These are phyloP conservation scores for Symphodus melops DNA, from an alignment of 2,113 vertebrate species.

Conservation along the genomic window DNA sequence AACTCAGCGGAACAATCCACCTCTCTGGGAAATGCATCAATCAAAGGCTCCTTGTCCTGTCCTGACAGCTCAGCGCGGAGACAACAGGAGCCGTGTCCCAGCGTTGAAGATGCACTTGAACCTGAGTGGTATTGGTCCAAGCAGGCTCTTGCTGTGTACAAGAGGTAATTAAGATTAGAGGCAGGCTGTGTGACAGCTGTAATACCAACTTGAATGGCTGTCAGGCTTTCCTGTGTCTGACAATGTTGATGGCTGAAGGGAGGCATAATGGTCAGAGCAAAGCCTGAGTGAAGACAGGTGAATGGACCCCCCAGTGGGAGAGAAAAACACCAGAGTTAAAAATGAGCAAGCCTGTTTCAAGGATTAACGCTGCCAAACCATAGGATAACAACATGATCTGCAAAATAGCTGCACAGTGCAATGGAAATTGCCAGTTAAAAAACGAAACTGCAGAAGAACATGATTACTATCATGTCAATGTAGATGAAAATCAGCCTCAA, in stretches of 20 bases:
- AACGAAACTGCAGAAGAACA: not conserved
- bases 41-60: slow-evolving; percentile 78
- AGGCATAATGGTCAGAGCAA: slow-evolving; percentile 49
- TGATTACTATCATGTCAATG: too few species aligned
- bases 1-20: slow-evolving; percentile 79
- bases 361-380: slow-evolving; percentile 3
- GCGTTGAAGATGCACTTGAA: slow-evolving; percentile 63
- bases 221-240: slow-evolving; percentile 49
- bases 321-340: slow-evolving; percentile 20
- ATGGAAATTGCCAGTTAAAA: not conserved
- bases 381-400: not conserved
- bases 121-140: slow-evolving; percentile 29
- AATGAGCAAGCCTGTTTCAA: slow-evolving; percentile 27
- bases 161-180: slow-evolving; percentile 75
- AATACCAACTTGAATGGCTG: slow-evolving; percentile 49
- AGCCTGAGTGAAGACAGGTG: slow-evolving; percentile 43
- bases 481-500: too few species aligned
- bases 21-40: slow-evolving; percentile 82
- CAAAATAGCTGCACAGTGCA: not conserved
- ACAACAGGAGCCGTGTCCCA: slow-evolving; percentile 49
- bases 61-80: slow-evolving; percentile 67
- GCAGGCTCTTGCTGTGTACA: slow-evolving; percentile 31
- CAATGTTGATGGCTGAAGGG: slow-evolving; percentile 48
- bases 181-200: slow-evolving; percentile 53
- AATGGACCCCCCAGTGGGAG: slow-evolving; percentile 16